Evolutionary conservation across 2,888 invertebrate genomes (phyloP).

Genomic region (Lochmaea crataegi): DNA sequence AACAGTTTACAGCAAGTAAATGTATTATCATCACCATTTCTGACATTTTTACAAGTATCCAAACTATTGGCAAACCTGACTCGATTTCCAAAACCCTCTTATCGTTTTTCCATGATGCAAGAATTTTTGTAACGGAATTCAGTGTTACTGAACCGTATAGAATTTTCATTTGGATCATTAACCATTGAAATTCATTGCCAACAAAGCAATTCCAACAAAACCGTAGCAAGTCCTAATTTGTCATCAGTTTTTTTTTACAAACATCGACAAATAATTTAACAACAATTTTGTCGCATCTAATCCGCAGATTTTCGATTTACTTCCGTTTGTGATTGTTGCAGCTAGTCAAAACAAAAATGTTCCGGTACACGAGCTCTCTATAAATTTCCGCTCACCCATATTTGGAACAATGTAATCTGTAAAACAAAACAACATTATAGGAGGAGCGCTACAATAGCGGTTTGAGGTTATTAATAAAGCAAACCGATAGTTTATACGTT

Average conservation of each 20-base stretch:
- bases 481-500: slow-evolving; percentile 29
- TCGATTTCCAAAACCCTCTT: no score
- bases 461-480: slow-evolving; percentile 27
- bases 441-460: slow-evolving; percentile 22
- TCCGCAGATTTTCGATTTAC: slow-evolving; percentile 12
- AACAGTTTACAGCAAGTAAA: no score
- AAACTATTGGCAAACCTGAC: no score
- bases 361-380: slow-evolving; percentile 13
- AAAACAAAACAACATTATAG: slow-evolving; percentile 25
- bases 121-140: not conserved
- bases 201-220: not conserved
- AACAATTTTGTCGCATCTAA: slow-evolving; percentile 13
- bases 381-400: slow-evolving; percentile 25
- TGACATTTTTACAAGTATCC: no score
- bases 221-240: not conserved
- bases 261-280: slow-evolving; percentile 1
- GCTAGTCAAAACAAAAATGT: slow-evolving; percentile 24
- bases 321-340: slow-evolving; percentile 8
- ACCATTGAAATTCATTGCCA: not conserved
- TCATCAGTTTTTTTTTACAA: not conserved
- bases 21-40: no score
- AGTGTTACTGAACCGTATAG: not conserved
- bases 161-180: not conserved
- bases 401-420: slow-evolving; percentile 28
- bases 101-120: not conserved